Evolutionary conservation across 2,888 invertebrate species (phyloP).

Genomic region (Drosophila mercatorum): DNA sequence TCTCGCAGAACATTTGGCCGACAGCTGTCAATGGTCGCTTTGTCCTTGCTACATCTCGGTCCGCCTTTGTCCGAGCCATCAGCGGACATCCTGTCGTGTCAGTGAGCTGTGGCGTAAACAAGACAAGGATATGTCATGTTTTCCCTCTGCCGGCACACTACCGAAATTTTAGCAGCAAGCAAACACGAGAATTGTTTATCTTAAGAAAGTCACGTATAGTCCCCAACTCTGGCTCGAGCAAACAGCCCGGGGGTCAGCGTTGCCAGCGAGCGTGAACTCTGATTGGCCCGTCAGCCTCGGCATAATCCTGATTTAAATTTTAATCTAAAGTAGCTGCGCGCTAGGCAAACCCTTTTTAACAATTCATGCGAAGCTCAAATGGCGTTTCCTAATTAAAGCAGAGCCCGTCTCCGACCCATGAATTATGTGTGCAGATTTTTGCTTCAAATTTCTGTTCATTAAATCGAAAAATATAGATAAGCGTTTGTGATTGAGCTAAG

Average conservation of each 20-base stretch:
- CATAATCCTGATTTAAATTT: constrained; percentile 41
- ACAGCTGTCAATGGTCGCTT: constrained; percentile 34
- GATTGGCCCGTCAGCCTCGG: constrained; percentile 36
- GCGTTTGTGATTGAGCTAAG: neutral
- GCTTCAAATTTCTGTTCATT: neutral
- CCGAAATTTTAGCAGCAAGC: constrained; percentile 6
- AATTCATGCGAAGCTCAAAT: constrained; percentile 39
- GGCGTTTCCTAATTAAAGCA: constrained; percentile 46
- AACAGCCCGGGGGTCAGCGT: neutral
- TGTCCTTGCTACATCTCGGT: constrained; percentile 18
- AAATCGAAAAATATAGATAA: neutral
- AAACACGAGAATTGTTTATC: constrained; percentile 45
- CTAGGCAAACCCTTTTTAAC: constrained; percentile 27
- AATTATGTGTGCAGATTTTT: neutral
- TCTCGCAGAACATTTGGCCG: constrained; percentile 34
- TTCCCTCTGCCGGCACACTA: neutral
- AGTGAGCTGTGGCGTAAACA: constrained; percentile 44
- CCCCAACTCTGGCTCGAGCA: constrained; percentile 16
- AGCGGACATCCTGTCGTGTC: constrained; percentile 51
- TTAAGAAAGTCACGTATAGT: constrained; percentile 46
- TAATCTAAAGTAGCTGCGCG: constrained; percentile 22
- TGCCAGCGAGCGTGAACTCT: neutral
- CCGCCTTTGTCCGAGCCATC: constrained; percentile 38
- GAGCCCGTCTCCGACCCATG: neutral
- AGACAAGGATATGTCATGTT: constrained; percentile 32